Percentiles rank a stretch among this genome's conserved stretches.
These are phyloP conservation scores for Nettapus auritus DNA, from an alignment of 2,113 vertebrate genomes.

Conservation along the genomic window DNA sequence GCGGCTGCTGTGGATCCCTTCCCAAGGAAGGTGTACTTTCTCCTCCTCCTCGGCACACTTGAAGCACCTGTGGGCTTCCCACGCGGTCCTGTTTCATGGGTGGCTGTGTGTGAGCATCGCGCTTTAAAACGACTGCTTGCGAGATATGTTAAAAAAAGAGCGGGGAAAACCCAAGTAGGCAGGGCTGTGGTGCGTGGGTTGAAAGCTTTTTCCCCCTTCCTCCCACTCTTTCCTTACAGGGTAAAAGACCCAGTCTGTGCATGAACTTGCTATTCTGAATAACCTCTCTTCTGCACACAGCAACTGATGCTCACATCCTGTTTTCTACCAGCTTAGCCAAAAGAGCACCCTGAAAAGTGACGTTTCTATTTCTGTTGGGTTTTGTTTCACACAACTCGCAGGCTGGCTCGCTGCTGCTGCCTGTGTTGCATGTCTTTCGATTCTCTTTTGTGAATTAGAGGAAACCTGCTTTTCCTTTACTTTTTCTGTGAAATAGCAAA, in stretches of 20 bases:
- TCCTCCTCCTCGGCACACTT: neutral
- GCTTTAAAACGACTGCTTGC: neutral
- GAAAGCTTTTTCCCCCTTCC: neutral
- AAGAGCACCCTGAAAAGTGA: neutral
- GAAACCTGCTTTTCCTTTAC: neutral
- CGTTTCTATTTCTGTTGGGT: neutral
- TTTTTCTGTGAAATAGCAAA: neutral
- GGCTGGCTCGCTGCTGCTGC: neutral
- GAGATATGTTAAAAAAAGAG: neutral
- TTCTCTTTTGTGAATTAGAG: neutral
- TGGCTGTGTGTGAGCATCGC: neutral
- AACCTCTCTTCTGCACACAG: neutral
- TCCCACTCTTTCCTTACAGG: neutral
- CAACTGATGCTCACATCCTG: conserved; percentile 48
- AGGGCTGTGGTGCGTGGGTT: neutral
- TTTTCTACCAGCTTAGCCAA: neutral
- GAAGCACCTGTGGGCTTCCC: neutral
- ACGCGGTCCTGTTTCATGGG: neutral
- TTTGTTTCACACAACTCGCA: neutral
- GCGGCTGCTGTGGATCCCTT: neutral
- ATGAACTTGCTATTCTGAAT: conserved; percentile 36
- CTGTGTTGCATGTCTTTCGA: neutral
- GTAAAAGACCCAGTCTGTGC: neutral
- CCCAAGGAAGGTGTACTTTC: neutral
- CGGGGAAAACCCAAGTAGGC: conserved; percentile 35